Base-by-base conservation (phyloP, 2,113 vertebrate genomes). In the Tychaedon coryphoeus region DNA sequence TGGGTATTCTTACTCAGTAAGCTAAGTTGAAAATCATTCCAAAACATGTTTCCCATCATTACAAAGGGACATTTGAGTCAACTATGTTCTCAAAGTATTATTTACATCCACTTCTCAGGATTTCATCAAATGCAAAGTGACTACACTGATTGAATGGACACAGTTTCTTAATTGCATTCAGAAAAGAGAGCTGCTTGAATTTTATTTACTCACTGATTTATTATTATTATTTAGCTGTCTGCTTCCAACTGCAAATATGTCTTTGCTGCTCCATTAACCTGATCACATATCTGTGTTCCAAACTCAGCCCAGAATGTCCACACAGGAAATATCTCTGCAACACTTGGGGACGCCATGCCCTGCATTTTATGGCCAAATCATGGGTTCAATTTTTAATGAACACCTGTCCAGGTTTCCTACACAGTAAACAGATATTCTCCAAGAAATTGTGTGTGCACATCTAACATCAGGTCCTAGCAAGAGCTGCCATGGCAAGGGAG, bases 141-240 rank as follows among this genome's bases (percentile, higher is more conserved):
- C 89, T 83, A 15, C 0, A 0, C 58, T 92, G 93, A 85, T 16
- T 89, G 58, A 57, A 61, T 25, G 54, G 77, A 86, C 81, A 53
- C 38, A 45, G 25, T 4, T 33, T 61, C 31, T 92, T 95, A 83
- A 67, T 73, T 36, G 4, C 72, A 77, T 92, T 83, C 92, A 88
- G 77, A 77, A 58, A 61, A 82, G 78, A 57, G 34, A 86, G 47
- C 42, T 77, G 56, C 67, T 80, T 74, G 43, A 42, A 64, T 91
- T 77, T 81, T 92, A 88, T 82, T 96, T 89, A 77, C 45, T 53
- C 53, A 29, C 71, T 92, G 91, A 95, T 95, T 94, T 94, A 91
- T 91, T 92, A 74, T 83, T 92, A 93, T 92, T 88, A 94, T 88
- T 87, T 92, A 96, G 82, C 84, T 81, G 60, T 78, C 86, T 92